Conservation (phyloP, 2,113 vertebrate species). For the Genyomyrus donnyi region DNA sequence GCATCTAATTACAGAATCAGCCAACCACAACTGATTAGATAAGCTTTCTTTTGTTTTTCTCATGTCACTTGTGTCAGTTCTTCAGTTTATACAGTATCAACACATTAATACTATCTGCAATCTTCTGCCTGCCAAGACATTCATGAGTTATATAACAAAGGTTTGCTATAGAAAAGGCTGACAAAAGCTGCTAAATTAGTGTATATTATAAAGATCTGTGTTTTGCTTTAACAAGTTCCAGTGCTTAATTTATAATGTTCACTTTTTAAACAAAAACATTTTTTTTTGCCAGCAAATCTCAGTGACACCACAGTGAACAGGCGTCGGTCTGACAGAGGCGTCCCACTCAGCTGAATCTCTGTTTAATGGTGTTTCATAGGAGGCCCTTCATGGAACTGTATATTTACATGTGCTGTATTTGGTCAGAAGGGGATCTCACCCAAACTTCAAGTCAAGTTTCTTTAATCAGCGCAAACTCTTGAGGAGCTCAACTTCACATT, state of each 20-base stretch:
- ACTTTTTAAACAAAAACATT: not conserved
- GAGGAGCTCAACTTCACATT: not conserved
- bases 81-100: not conserved
- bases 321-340: not conserved
- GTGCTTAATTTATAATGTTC: not conserved
- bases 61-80: not conserved
- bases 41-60: not conserved
- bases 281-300: not conserved
- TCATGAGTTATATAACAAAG: not conserved
- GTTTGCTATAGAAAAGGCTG: not conserved
- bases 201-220: not conserved
- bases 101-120: not conserved
- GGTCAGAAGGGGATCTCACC: not conserved
- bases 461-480: not conserved
- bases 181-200: not conserved
- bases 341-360: not conserved
- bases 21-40: not conserved
- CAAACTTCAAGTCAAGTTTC: not conserved
- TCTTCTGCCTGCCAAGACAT: not conserved
- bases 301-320: not conserved
- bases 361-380: not conserved
- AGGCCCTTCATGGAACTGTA: not conserved
- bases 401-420: not conserved
- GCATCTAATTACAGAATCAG: not conserved
- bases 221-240: not conserved